phyloP scores from a whole-genome alignment of 1,140 invertebrate species.

The Lethrus apterus region DNA sequence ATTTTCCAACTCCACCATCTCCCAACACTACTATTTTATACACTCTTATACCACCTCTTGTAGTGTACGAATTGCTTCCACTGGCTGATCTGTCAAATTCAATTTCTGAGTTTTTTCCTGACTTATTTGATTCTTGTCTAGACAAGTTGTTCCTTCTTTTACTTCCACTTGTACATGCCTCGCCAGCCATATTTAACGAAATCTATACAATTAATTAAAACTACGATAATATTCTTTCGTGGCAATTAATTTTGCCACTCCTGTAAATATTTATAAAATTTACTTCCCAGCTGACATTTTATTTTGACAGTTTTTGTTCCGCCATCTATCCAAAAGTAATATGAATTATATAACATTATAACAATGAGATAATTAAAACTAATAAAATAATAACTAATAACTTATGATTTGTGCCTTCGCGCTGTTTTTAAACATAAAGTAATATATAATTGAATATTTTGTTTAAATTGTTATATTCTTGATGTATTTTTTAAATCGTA shows the following conservation, averaged over 20 bases:
- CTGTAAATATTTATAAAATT: slow-evolving; percentile 10
- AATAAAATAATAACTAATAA: too few species aligned
- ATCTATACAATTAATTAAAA: neutral
- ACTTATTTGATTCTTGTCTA: slow-evolving; percentile 36
- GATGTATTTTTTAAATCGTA: too few species aligned
- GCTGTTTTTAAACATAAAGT: too few species aligned
- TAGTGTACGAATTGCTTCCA: slow-evolving; percentile 41
- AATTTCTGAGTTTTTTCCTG: slow-evolving; percentile 36
- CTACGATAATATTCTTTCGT: neutral
- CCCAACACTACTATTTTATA: slow-evolving; percentile 80
- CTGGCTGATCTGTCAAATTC: slow-evolving; percentile 35
- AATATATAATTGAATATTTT: too few species aligned
- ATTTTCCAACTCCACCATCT: slow-evolving; percentile 78
- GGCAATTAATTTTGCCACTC: slow-evolving; percentile 4
- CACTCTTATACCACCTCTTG: slow-evolving; percentile 60
- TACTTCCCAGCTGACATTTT: too few species aligned
- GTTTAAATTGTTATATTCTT: too few species aligned
- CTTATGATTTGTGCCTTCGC: too few species aligned
- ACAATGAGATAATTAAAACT: too few species aligned
- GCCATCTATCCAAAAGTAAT: too few species aligned
- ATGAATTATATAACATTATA: too few species aligned
- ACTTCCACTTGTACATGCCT: slow-evolving; percentile 27
- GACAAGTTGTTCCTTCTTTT: slow-evolving; percentile 37
- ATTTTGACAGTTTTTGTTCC: too few species aligned
- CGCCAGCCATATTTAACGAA: slow-evolving; percentile 34